Base-by-base conservation (phyloP, 1,140 invertebrate species). In the Sycophila sp. region DNA sequence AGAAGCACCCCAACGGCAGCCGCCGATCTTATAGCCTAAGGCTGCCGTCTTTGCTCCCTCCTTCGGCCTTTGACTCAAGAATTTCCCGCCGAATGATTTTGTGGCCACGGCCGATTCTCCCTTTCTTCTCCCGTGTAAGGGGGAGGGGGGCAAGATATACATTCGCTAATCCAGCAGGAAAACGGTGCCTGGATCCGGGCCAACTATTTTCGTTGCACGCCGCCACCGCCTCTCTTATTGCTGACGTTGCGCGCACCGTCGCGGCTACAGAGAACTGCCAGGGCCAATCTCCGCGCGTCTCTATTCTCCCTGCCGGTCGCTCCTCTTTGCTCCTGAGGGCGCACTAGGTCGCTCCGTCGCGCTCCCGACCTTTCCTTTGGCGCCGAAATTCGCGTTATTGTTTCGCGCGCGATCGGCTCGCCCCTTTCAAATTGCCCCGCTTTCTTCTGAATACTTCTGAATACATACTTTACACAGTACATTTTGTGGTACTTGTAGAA, bases 171-270 rank as follows among this genome's bases (percentile, higher is more conserved):
- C 73, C 74, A 75, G 73, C 75, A 72, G 76, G 77, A 78, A 77
- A 75, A 76, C 60, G 71, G 13, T 73, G 69, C 72, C 73, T 77
- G 77, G 76, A 79, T 73, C 69, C 72, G 66, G 69, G 74, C 76
- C 76, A 79, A 77, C 71, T 77, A 79, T 77, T 77, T 78, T 76
- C 76, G 73, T 76, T 74, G 74, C 73, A 58, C 73, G 73, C 73
- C 19, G 49, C 47, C 19, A 15, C 34, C 15, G 22, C 38, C 56
- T 45, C 42, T 71, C 72, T 75, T 77, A 76, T 78, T 77, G 73
- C 74, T 76, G 75, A 78, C 73, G 73, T 75, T 64, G 75, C 77
- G 26, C 38, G 3, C 36, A 40, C 69, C 65, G 15, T 30, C 24
- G 34, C 30, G n/a, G n/a, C 45, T 10, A 40, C n/a, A 47, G n/a